Conservation (phyloP, 2,888 invertebrate species). For the Arctia plantaginis region DNA sequence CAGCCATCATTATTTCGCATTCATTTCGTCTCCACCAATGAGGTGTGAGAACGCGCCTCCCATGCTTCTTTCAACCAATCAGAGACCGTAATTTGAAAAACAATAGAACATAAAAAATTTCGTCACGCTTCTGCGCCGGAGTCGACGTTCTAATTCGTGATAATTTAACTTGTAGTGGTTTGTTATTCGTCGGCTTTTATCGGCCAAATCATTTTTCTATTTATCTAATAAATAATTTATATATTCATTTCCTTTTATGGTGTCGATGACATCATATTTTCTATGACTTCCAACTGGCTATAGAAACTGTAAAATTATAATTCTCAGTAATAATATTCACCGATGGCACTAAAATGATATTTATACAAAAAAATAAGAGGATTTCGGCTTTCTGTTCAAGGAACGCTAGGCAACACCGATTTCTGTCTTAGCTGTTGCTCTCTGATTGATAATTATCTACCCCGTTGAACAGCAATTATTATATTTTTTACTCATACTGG, state of each 20-base stretch:
- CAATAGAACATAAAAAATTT: slow-evolving; percentile 84
- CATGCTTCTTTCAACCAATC: slow-evolving; percentile 72
- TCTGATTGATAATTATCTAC: too few relatives aligned
- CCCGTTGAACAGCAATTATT: too few relatives aligned
- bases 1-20: slow-evolving; percentile 83
- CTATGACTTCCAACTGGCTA: background rate
- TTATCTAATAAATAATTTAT: slow-evolving; percentile 19
- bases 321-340: background rate
- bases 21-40: slow-evolving; percentile 75
- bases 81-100: slow-evolving; percentile 77
- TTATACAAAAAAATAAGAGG: background rate
- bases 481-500: too few relatives aligned
- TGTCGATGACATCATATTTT: slow-evolving; percentile 16
- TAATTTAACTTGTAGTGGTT: slow-evolving; percentile 48
- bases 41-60: slow-evolving; percentile 69
- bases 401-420: background rate
- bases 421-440: too few relatives aligned
- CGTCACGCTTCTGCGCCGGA: slow-evolving; percentile 81
- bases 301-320: background rate
- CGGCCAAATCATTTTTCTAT: slow-evolving; percentile 45
- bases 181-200: slow-evolving; percentile 54
- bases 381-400: background rate
- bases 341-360: background rate
- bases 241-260: slow-evolving; percentile 16
- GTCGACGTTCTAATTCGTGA: slow-evolving; percentile 70